Base-by-base conservation (phyloP, 2,797 vertebrate species). In the Danio aesculapii region DNA sequence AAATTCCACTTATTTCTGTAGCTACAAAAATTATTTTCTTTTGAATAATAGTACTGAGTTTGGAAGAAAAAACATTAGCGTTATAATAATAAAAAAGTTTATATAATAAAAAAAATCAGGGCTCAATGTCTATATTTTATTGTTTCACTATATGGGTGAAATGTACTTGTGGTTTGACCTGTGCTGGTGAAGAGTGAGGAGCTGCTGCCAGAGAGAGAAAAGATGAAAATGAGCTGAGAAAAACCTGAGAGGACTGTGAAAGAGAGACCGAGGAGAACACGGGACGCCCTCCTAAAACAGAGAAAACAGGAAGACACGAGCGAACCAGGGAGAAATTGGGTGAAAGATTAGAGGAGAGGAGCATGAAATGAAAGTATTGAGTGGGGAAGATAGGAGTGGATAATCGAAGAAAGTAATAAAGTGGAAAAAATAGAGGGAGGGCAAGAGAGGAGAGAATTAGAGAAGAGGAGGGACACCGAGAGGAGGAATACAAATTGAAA, bases 331-430 rank as follows among this genome's bases (percentile, higher is more conserved):
- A 91, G 91, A 91, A 93, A 94, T 90, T 89, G 87, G 91, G 88
- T 84, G 85, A 90, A 87, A 93, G 92, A 92, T 94, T 91, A 92
- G 88, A 88, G 87, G 88, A 88, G 87, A 89, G 88, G 89, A 92
- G 88, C 90, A 91, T 91, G 93, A 92, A 93, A 92, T 92, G 91
- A 93, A 92, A 91, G 87, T 92, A 94, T 92, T 92, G 92, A 92
- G 87, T 91, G 88, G 87, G 79, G 91, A 83, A 82, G 83, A 89
- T 84, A 89, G 86, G 85, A 88, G 88, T 67, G 84, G 86, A 88
- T 87, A 88, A 90, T 90, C 83, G 81, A 89, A 91, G 88, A 91
- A 90, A 88, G 79, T 81, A 87, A 87, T 84, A 88, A 82, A 77
- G 73, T 83, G 86, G 87, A 84, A 86, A 81, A 84, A 86, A 83